These are phyloP conservation scores for Pelobates cultripes DNA, from an alignment of 2,797 vertebrate genomes.

Conservation along the genomic window DNA sequence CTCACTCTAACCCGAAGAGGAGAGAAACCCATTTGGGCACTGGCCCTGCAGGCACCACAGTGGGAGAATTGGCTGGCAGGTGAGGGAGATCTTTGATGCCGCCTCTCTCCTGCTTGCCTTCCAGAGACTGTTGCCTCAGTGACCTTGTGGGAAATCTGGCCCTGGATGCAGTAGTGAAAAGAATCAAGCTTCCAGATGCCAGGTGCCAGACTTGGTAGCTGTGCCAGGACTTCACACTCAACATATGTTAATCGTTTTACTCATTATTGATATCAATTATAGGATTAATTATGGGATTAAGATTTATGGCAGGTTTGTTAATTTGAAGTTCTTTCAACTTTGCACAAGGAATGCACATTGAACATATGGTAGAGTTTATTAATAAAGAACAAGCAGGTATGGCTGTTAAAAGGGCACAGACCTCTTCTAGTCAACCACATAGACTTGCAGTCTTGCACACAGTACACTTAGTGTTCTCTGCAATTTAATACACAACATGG, in stretches of 20 bases:
- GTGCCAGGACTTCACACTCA: constrained; percentile 38
- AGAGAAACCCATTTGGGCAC: too few species aligned
- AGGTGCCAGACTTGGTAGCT: constrained; percentile 43
- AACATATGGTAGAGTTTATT: constrained; percentile 1
- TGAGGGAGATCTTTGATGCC: too few species aligned
- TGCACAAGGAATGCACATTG: neutral
- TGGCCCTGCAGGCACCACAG: too few species aligned
- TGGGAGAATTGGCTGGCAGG: too few species aligned
- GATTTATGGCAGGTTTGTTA: constrained; percentile 17
- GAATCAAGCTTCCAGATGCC: constrained; percentile 30
- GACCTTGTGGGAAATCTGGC: too few species aligned
- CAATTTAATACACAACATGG: neutral
- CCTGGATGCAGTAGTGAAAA: neutral
- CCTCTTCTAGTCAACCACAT: neutral
- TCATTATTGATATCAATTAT: constrained; percentile 49
- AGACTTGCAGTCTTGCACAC: neutral
- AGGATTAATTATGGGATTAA: constrained; percentile 47
- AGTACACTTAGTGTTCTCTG: neutral
- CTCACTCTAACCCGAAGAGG: too few species aligned
- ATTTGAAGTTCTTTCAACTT: neutral
- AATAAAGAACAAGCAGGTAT: neutral
- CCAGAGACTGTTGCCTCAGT: too few species aligned
- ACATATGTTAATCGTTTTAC: constrained; percentile 49
- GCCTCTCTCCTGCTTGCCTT: too few species aligned
- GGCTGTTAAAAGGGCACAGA: neutral